Evolutionary conservation across 2,888 invertebrate species (phyloP).

Genomic region (Lithophane leautieri): DNA sequence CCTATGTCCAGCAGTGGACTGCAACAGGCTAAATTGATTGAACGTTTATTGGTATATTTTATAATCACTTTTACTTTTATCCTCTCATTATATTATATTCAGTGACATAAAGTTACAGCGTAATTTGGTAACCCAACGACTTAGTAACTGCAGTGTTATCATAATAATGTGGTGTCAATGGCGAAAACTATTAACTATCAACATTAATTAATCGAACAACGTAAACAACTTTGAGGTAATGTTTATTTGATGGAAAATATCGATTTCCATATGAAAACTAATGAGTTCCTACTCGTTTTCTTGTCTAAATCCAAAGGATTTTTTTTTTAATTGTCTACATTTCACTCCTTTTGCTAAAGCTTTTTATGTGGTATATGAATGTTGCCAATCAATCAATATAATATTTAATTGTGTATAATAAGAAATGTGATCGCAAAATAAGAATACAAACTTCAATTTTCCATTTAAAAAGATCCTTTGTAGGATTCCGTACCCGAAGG

Average conservation of each 20-base stretch:
- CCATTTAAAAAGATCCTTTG: too few species aligned
- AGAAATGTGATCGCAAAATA: too few species aligned
- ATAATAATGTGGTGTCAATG: slow-evolving; percentile 9
- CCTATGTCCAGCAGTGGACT: neutral
- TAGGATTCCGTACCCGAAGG: too few species aligned
- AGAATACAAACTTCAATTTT: too few species aligned
- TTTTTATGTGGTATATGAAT: neutral
- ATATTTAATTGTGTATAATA: too few species aligned
- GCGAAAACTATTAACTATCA: slow-evolving; percentile 26
- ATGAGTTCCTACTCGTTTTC: neutral
- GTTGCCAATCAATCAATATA: neutral
- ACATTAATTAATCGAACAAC: slow-evolving; percentile 17
- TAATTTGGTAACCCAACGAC: slow-evolving; percentile 2
- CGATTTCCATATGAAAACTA: neutral
- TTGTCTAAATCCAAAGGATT: neutral
- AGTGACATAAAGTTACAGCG: neutral
- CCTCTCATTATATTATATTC: neutral
- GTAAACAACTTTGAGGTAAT: slow-evolving; percentile 17
- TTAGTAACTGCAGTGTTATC: slow-evolving; percentile 27
- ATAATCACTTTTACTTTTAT: slow-evolving; percentile 11
- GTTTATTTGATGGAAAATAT: slow-evolving; percentile 8
- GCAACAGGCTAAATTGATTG: neutral
- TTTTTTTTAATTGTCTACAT: neutral
- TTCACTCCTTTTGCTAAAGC: neutral
- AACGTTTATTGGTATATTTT: neutral